Conservation (phyloP, 2,797 vertebrate species). For the Clamator glandarius region DNA sequence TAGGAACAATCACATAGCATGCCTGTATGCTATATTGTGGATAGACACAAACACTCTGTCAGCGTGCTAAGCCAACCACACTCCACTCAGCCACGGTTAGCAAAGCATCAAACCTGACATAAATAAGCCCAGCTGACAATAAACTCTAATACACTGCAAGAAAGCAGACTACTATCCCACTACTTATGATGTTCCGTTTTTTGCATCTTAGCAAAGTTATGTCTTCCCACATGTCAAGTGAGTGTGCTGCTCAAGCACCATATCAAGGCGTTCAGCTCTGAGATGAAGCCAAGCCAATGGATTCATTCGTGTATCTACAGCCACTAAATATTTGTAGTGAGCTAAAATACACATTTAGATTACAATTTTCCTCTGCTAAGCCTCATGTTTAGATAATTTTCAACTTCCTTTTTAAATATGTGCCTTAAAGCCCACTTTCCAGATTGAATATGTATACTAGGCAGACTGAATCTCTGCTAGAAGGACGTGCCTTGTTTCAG, state of each 20-base stretch:
- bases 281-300: background rate
- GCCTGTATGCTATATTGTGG: background rate
- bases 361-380: constrained; percentile 19
- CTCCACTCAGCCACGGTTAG: background rate
- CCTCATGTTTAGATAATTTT: constrained; percentile 38
- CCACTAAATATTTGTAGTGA: constrained; percentile 20
- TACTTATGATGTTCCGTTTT: background rate
- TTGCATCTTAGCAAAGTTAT: constrained; percentile 17
- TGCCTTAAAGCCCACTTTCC: background rate
- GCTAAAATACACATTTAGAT: constrained; percentile 19
- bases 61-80: background rate
- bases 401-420: constrained; percentile 26
- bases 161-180: background rate
- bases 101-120: constrained; percentile 6
- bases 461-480: background rate
- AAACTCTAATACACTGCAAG: background rate
- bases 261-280: background rate
- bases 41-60: background rate
- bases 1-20: background rate
- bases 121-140: background rate
- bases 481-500: background rate
- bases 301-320: background rate
- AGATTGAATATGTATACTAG: background rate
- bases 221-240: constrained; percentile 17
- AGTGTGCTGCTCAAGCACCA: background rate